A percentile compares a stretch with the other conserved stretches of the same genome.
These are phyloP conservation scores for fruit fly (Drosophila melanogaster) DNA, from an alignment of 1,140 invertebrate species.

Conservation along the genomic window DNA sequence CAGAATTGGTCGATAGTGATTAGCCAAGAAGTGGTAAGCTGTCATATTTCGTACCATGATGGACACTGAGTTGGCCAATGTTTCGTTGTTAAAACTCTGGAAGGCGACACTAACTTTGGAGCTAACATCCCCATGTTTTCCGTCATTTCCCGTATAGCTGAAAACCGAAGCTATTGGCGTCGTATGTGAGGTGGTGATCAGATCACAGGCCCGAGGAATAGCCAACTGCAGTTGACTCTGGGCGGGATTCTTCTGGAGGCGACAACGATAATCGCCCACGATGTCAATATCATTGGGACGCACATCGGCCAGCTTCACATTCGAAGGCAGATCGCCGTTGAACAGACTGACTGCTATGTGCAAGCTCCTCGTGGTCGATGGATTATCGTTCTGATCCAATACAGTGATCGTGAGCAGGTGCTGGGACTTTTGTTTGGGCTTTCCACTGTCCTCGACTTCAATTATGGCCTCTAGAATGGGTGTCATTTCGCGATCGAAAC, in stretches of 20 bases:
- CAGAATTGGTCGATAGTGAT: constrained; percentile 90
- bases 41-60: constrained; percentile 90
- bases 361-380: constrained; percentile 92
- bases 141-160: constrained; percentile 94
- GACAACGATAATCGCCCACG: constrained; percentile 94
- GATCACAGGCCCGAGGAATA: constrained; percentile 91
- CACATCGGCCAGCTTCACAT: constrained; percentile 93
- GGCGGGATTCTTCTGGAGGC: constrained; percentile 86
- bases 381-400: constrained; percentile 96
- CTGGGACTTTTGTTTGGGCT: constrained; percentile 91
- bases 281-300: constrained; percentile 96
- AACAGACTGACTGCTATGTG: constrained; percentile 92
- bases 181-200: constrained; percentile 89
- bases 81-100: constrained; percentile 91
- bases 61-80: constrained; percentile 92
- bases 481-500: constrained; percentile 92
- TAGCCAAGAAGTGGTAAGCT: constrained; percentile 89
- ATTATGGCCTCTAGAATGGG: constrained; percentile 91
- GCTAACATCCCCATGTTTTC: constrained; percentile 92
- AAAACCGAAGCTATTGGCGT: constrained; percentile 90
- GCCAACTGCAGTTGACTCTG: constrained; percentile 86
- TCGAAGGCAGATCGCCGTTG: constrained; percentile 89
- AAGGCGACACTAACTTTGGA: constrained; percentile 94
- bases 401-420: constrained; percentile 91
- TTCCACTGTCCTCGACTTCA: constrained; percentile 95